phyloP scores from a whole-genome alignment of 2,888 invertebrate species.

The Drosophila hamatofila region DNA sequence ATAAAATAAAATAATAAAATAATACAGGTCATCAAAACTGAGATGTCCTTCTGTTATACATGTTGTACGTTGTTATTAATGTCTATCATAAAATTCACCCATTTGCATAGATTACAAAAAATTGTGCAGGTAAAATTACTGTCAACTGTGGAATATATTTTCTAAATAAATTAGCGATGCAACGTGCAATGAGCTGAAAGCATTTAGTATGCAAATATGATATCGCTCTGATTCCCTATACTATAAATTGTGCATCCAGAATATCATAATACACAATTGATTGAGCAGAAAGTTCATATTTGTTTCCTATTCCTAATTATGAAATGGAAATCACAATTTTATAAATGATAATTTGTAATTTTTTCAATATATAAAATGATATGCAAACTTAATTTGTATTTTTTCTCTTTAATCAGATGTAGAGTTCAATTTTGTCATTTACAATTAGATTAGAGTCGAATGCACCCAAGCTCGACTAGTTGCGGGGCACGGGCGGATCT shows the following conservation, averaged over 20 bases:
- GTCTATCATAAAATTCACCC: background rate
- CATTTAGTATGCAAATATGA: background rate
- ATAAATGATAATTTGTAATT: background rate
- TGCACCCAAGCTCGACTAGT: slow-evolving; percentile 43
- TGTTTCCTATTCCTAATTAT: background rate
- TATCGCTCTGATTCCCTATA: background rate
- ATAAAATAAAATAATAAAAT: no score
- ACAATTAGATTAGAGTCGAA: slow-evolving; percentile 19
- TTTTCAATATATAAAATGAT: background rate
- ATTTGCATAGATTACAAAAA: background rate
- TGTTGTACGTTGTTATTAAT: background rate
- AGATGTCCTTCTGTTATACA: background rate
- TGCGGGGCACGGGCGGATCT: background rate
- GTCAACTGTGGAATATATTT: slow-evolving; percentile 5
- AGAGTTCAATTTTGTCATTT: slow-evolving; percentile 41
- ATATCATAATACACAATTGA: background rate
- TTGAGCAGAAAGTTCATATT: background rate
- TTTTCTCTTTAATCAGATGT: slow-evolving; percentile 21
- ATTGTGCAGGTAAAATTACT: background rate
- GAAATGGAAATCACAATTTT: no score
- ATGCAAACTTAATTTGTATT: slow-evolving; percentile 5
- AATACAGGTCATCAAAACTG: background rate
- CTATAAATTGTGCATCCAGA: background rate
- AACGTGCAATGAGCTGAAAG: slow-evolving; percentile 39
- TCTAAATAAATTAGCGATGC: slow-evolving; percentile 21